A percentile compares a stretch with the other conserved stretches of the same genome.
Evolutionary conservation across 64 coral and sea anemone species (phyloP).

Genomic region (Cladopsammia gracilis): DNA sequence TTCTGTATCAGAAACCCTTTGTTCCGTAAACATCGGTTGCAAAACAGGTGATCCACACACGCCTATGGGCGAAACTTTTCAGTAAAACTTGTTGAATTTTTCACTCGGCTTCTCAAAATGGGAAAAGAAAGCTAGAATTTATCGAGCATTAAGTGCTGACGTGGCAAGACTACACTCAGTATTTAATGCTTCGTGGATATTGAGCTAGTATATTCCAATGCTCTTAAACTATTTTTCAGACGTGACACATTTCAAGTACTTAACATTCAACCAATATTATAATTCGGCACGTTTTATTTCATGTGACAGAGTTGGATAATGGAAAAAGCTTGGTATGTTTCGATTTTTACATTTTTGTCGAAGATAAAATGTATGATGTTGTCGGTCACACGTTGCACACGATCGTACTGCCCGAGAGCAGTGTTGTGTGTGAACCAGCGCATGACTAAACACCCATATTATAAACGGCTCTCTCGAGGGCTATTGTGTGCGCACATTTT

Average conservation of each 20-base stretch:
- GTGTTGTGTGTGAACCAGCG: not conserved
- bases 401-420: not conserved
- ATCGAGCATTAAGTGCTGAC: too few relatives aligned
- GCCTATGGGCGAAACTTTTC: too few relatives aligned
- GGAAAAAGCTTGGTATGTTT: too few relatives aligned
- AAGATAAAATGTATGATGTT: too few relatives aligned
- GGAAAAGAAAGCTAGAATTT: too few relatives aligned
- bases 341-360: too few relatives aligned
- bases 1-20: not conserved
- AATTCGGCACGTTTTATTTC: too few relatives aligned
- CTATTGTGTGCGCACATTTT: constrained; percentile 20
- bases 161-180: not conserved
- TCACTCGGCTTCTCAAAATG: too few relatives aligned
- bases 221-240: not conserved
- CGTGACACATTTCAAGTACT: not conserved
- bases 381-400: not conserved
- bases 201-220: not conserved
- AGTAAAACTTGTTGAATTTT: not conserved
- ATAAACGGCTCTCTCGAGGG: not conserved
- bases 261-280: too few relatives aligned
- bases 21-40: not conserved
- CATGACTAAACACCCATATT: not conserved
- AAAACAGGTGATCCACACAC: not conserved
- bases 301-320: too few relatives aligned
- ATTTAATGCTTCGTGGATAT: not conserved